These are phyloP conservation scores for Ptychadena robeensis DNA, from an alignment of 2,797 vertebrate genomes.

Conservation along the genomic window DNA sequence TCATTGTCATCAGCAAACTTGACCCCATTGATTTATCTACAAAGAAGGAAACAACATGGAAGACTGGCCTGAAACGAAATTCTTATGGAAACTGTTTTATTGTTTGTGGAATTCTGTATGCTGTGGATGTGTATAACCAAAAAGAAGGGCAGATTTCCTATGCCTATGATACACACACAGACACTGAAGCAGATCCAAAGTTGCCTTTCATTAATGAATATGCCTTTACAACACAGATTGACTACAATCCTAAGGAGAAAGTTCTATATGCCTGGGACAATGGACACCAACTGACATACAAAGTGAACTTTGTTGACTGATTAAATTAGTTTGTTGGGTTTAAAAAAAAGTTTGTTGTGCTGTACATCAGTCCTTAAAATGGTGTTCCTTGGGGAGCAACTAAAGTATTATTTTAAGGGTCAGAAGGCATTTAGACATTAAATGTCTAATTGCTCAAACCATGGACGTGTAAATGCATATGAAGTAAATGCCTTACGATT, in stretches of 20 bases:
- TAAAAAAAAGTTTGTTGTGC: constrained; percentile 18
- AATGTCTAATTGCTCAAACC: constrained; percentile 40
- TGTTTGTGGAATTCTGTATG: constrained; percentile 93
- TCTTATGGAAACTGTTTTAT: constrained; percentile 96
- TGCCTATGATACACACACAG: constrained; percentile 94
- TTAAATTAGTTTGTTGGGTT: not conserved
- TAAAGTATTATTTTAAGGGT: constrained; percentile 45
- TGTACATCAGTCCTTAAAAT: constrained; percentile 67
- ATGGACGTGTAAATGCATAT: constrained; percentile 43
- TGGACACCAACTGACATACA: constrained; percentile 92
- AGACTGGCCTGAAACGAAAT: constrained; percentile 87
- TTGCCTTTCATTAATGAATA: constrained; percentile 90
- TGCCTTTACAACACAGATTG: constrained; percentile 92
- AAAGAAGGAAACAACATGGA: constrained; percentile 92
- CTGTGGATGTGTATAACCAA: constrained; percentile 88
- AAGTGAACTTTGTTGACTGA: constrained; percentile 87
- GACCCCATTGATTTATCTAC: constrained; percentile 89
- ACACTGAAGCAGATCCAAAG: constrained; percentile 85
- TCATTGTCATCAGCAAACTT: constrained; percentile 91
- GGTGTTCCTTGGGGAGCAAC: constrained; percentile 53
- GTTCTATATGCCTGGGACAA: constrained; percentile 97
- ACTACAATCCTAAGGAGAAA: constrained; percentile 97
- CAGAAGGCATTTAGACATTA: constrained; percentile 11
- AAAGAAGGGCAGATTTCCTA: constrained; percentile 90
- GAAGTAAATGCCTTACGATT: constrained; percentile 26